Percentiles rank a stretch among this genome's conserved stretches.
Evolutionary conservation across 2,113 vertebrate genomes (phyloP).

Genomic region (Myrmophylax atrothorax): DNA sequence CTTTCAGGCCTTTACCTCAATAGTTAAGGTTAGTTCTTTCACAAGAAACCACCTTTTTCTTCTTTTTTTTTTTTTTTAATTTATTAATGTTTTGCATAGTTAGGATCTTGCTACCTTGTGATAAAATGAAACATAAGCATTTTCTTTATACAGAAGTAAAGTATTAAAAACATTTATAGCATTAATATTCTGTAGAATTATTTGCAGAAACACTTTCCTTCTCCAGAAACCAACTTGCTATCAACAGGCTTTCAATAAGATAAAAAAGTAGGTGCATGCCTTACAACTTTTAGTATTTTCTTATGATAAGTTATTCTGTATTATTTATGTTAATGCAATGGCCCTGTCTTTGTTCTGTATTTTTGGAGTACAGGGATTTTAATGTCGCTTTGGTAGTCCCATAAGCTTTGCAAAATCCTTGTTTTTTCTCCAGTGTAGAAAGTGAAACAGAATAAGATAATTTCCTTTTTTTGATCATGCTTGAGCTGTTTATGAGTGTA

Average conservation of each 20-base stretch:
- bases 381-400: background rate
- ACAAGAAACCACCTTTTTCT: background rate
- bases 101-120: background rate
- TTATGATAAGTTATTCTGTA: background rate
- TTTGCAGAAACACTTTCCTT: background rate
- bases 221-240: background rate
- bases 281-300: background rate
- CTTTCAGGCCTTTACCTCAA: conserved; percentile 84
- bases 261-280: background rate
- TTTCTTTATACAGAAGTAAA: background rate
- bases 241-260: background rate
- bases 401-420: background rate
- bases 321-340: background rate
- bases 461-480: background rate
- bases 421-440: background rate
- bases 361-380: background rate
- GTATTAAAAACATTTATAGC: background rate
- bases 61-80: background rate
- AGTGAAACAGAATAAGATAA: background rate
- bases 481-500: background rate
- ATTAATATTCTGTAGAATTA: background rate
- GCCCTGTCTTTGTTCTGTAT: background rate
- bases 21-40: conserved; percentile 84
- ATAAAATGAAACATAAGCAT: background rate
- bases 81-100: background rate